Conservation (phyloP, 1,140 invertebrate species). For the Drosophila repletoides region DNA sequence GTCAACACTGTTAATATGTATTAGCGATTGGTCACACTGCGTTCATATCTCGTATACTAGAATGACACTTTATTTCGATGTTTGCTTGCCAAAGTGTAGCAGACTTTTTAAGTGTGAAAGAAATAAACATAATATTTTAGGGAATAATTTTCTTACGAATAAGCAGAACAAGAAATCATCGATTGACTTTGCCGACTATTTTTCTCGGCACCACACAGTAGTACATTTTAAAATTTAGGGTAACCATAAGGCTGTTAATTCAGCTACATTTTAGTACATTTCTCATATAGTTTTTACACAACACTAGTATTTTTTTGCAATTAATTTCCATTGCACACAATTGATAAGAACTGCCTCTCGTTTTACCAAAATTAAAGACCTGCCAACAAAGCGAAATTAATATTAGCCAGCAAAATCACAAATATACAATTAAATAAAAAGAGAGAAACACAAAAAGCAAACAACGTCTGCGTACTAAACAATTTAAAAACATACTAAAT, state of each 20-base stretch:
- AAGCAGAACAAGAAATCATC: too few species aligned
- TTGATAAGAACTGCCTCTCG: conserved; percentile 39
- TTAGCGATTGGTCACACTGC: not conserved
- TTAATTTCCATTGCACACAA: conserved; percentile 25
- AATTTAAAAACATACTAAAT: not conserved
- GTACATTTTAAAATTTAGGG: not conserved
- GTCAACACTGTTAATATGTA: not conserved
- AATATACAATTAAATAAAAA: conserved; percentile 1
- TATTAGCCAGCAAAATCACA: not conserved
- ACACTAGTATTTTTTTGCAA: conserved; percentile 36
- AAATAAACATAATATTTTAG: not conserved
- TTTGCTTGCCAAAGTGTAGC: too few species aligned
- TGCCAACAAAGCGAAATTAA: conserved; percentile 21
- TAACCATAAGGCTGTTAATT: conserved; percentile 1
- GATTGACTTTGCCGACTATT: too few species aligned
- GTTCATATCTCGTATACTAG: too few species aligned
- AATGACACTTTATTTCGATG: too few species aligned
- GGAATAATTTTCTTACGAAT: too few species aligned
- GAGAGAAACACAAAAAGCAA: too few species aligned
- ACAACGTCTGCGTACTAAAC: conserved; percentile 14
- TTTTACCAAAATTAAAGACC: conserved; percentile 26
- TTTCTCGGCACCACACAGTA: too few species aligned
- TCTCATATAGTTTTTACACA: conserved; percentile 12
- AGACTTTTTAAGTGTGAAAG: too few species aligned
- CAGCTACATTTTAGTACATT: not conserved